Evolutionary conservation across 2,113 vertebrate species (phyloP), one percentile per base, ranked within the genome.

Genomic region (Nannobrachium achirus): DNA sequence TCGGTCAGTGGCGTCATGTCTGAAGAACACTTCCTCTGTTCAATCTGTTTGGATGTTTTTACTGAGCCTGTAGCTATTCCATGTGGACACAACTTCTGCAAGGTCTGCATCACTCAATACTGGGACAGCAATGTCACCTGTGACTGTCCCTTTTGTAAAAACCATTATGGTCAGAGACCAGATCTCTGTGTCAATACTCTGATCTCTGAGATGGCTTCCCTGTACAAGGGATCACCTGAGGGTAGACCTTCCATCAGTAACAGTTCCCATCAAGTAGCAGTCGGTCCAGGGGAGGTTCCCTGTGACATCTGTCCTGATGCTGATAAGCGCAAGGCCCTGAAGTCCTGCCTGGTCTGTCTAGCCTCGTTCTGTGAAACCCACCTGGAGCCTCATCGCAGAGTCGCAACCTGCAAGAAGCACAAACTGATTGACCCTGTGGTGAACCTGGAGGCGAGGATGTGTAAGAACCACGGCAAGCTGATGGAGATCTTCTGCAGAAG

Each of bases 311-410:
- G 82, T 4, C 45, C 60, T 15, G 18, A 75, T 0, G 58, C 46
- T 41, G 20, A 1, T 1, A 84, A 86, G 51, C 52, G 79, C 16
- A 78, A 41, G 33, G 73, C 86, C 0, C 6, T 74, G 63, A 82
- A 82, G 72, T 84, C 69, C 0, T 84, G 78, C 57, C 52, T 79
- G 62, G 70, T 66, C 38, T 80, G 83, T 18, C 5, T 63, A 63
- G 86, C 78, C 48, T 83, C 80, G 38, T 61, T 79, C 55, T 87
- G 86, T 0, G 74, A 82, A 46, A 73, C n/a, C n/a, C n/a, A n/a
- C n/a, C n/a, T n/a, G n/a, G n/a, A n/a, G n/a, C n/a, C n/a, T n/a
- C n/a, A n/a, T n/a, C n/a, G n/a, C n/a, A n/a, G n/a, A n/a, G n/a
- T n/a, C n/a, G n/a, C n/a, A n/a, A n/a, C n/a, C n/a, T n/a, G n/a